Base-by-base conservation (phyloP, 2,113 vertebrate species). In the Cettia cetti region DNA sequence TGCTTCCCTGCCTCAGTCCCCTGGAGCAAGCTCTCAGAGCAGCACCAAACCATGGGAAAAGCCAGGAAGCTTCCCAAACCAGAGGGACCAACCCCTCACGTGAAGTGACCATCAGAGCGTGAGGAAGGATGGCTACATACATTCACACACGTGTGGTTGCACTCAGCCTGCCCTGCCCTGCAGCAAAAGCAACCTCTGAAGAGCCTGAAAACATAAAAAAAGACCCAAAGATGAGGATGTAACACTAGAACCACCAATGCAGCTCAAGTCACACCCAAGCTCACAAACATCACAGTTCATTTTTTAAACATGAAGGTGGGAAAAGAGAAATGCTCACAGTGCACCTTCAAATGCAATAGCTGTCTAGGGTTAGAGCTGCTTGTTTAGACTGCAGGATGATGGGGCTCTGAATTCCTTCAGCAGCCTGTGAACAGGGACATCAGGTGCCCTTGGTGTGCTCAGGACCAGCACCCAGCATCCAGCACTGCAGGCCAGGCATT, bases 21-120 rank as follows among this genome's bases (percentile, higher is more conserved):
- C 21, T 0, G 14, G 72, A 65, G 60, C 9, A 35, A 37, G 72
- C 40, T 60, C 28, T 24, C 17, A 26, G 40, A 4, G 2, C 50
- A 66, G 47, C 56, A 57, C 10, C 28, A 59, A 24, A 27, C 5
- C 37, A 37, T 0, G 4, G 28, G 59, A 26, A 69, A 72, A 64
- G 49, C 22, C 6, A 1, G 3, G 33, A 35, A 60, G 42, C 27
- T 24, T 21, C 63, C 53, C 40, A 56, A 33, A 52, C 4, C n/a
- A 19, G 24, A 68, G 12, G 49, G 18, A 23, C n/a, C 76, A 81
- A 3, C 7, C 4, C 27, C 22, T 57, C 31, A 10, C 0, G 3
- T 1, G 17, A 17, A 20, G 31, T 0, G 1, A 31, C 15, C 10
- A 2, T 7, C 35, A 39, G 44, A 40, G n/a, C 23, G 15, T 0